Conservation (phyloP, 2,113 vertebrate genomes). For the Poeciliopsis retropinna region DNA sequence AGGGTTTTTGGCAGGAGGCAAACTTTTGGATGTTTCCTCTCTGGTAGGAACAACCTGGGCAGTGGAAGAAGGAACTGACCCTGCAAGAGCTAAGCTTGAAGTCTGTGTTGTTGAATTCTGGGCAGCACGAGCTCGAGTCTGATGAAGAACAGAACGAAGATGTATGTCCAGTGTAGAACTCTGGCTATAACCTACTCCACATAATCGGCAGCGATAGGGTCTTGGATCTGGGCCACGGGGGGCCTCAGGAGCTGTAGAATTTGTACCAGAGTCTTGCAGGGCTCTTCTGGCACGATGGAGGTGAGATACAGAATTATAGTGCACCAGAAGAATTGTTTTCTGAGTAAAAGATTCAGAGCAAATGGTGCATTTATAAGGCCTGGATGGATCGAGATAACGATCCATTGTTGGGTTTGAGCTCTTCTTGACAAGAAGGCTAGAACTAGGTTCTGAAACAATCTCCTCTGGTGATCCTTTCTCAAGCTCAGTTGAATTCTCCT, state of each 20-base stretch:
- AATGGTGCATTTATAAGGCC: conserved; percentile 97
- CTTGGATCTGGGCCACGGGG: conserved; percentile 94
- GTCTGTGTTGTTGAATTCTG: conserved; percentile 72
- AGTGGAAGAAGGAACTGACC: conserved; percentile 35
- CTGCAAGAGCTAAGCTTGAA: conserved; percentile 71
- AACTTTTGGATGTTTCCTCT: conserved; percentile 60
- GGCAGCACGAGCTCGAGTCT: conserved; percentile 95
- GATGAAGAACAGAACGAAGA: conserved; percentile 97
- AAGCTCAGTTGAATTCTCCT: conserved; percentile 84
- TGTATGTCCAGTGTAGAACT: conserved; percentile 98
- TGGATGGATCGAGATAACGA: conserved; percentile 95
- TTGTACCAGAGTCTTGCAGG: conserved; percentile 88
- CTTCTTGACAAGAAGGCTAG: conserved; percentile 85
- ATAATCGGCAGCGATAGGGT: conserved; percentile 95
- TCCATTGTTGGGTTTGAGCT: conserved; percentile 95
- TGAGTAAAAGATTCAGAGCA: conserved; percentile 99
- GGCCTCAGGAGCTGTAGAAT: conserved; percentile 82
- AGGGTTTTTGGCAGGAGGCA: conserved; percentile 49
- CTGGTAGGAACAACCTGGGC: conserved; percentile 39
- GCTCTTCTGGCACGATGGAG: conserved; percentile 95
- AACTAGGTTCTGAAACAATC: conserved; percentile 86
- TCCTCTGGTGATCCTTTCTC: conserved; percentile 88
- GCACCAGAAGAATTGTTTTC: conserved; percentile 97
- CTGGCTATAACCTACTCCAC: conserved; percentile 97
- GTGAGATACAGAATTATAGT: conserved; percentile 98